Conservation (phyloP, 37 sponge, comb jelly and placozoan genomes). For the Dysidea cf. avara region DNA sequence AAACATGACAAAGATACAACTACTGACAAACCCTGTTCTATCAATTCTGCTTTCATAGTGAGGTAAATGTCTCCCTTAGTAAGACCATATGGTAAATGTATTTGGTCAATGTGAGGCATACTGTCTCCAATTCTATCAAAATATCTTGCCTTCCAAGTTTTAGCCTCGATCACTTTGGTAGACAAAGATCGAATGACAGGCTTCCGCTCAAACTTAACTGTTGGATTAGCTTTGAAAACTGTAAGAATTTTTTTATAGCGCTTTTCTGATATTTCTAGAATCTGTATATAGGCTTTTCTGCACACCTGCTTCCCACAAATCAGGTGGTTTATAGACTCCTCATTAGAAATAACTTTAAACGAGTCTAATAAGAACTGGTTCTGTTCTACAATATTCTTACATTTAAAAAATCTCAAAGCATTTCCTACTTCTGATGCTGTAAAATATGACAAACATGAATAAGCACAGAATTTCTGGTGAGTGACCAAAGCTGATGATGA, state of each 20-base stretch:
- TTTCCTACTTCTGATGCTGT: too few relatives aligned
- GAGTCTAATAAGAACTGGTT: too few relatives aligned
- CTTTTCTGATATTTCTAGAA: conserved; percentile 13
- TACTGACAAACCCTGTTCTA: conserved; percentile 11
- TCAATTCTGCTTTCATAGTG: conserved; percentile 14
- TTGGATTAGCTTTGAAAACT: too few relatives aligned
- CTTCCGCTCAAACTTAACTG: too few relatives aligned
- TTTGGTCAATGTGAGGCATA: conserved; percentile 46
- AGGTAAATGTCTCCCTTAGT: conserved; percentile 41
- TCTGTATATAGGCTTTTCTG: conserved; percentile 2
- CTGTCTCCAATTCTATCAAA: conserved; percentile 32
- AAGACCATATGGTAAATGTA: conserved; percentile 42
- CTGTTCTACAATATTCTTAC: too few relatives aligned
- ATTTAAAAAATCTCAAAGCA: too few relatives aligned
- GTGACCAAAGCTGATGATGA: too few relatives aligned
- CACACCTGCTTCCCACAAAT: conserved; percentile 19
- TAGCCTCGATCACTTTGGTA: conserved; percentile 9
- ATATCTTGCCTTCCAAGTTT: conserved; percentile 45
- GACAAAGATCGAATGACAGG: conserved; percentile 12
- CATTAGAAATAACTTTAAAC: too few relatives aligned
- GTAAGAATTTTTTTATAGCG: too few relatives aligned
- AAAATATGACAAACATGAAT: too few relatives aligned
- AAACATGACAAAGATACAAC: conserved; percentile 32
- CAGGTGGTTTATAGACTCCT: too few relatives aligned
- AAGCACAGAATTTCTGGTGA: too few relatives aligned